Percentiles rank a stretch among this genome's conserved stretches.
phyloP scores from a whole-genome alignment of 2,113 vertebrate species.

The Poeciliopsis occidentalis region DNA sequence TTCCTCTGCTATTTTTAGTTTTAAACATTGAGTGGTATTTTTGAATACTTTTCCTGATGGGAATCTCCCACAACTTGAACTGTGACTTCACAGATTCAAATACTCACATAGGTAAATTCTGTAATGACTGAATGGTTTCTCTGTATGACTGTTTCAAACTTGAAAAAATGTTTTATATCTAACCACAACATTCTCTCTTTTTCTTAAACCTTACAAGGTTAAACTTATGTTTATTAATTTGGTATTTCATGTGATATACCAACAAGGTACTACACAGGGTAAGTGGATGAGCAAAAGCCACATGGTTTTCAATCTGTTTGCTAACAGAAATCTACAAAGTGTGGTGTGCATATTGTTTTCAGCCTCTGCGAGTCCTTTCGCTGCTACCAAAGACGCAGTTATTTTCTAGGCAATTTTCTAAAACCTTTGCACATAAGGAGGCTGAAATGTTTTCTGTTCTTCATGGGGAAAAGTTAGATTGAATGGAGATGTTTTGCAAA shows the following conservation, averaged over 20 bases:
- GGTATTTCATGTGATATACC: neutral
- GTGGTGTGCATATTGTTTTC: too few species aligned
- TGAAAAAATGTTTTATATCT: neutral
- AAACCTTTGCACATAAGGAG: too few species aligned
- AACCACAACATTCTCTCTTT: too few species aligned
- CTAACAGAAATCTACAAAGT: neutral
- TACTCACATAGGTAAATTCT: neutral
- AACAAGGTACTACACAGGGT: neutral
- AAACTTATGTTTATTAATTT: neutral
- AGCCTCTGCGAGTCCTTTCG: too few species aligned
- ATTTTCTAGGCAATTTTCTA: too few species aligned
- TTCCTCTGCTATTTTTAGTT: neutral
- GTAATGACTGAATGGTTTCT: neutral
- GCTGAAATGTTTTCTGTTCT: too few species aligned
- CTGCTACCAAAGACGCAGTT: too few species aligned
- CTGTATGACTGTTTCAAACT: neutral
- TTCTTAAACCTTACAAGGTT: too few species aligned
- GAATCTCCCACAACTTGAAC: constrained; percentile 12
- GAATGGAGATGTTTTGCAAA: too few species aligned
- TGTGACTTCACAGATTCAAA: neutral
- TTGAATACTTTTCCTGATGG: neutral
- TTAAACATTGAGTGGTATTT: neutral
- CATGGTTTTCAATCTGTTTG: neutral
- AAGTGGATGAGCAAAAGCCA: neutral
- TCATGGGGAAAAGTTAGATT: too few species aligned